Conservation (phyloP, 30 jellyfish, hydroid and myxozoan species). For the Rhopilema esculentum region DNA sequence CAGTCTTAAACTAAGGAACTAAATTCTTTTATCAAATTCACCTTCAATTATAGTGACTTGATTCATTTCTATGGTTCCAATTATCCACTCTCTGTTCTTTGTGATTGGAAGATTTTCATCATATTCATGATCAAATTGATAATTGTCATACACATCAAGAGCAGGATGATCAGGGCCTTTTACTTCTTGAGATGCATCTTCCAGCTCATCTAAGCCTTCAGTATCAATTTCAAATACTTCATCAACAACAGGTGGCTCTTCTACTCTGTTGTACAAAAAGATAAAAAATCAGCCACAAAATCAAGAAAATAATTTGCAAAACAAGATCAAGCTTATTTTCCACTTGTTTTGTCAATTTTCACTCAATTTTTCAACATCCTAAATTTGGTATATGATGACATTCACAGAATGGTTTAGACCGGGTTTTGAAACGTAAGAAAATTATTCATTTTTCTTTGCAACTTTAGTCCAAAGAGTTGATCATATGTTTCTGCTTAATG, state of each 20-base stretch:
- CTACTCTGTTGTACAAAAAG: not conserved
- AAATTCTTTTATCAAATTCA: no score
- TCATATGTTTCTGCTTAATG: no score
- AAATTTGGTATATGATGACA: no score
- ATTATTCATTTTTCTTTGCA: no score
- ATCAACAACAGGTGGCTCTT: not conserved
- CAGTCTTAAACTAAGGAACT: no score
- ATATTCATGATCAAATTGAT: constrained; percentile 78
- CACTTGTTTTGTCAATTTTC: no score
- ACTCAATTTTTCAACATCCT: no score
- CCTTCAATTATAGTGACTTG: constrained; percentile 97
- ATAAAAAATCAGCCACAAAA: not conserved
- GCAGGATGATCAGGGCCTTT: constrained; percentile 70
- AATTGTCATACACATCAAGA: constrained; percentile 91
- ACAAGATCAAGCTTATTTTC: no score
- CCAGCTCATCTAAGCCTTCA: constrained; percentile 39
- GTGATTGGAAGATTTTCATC: constrained; percentile 92
- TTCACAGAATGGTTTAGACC: no score
- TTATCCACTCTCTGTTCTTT: constrained; percentile 69
- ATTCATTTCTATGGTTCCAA: constrained; percentile 88
- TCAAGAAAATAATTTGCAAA: no score
- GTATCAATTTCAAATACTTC: not conserved
- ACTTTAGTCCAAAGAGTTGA: no score
- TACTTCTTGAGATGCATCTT: constrained; percentile 32
- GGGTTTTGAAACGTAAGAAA: no score